A percentile compares a stretch with the other conserved stretches of the same genome.
Conservation (phyloP, 1,140 invertebrate genomes). For the Papilio dardanus region DNA sequence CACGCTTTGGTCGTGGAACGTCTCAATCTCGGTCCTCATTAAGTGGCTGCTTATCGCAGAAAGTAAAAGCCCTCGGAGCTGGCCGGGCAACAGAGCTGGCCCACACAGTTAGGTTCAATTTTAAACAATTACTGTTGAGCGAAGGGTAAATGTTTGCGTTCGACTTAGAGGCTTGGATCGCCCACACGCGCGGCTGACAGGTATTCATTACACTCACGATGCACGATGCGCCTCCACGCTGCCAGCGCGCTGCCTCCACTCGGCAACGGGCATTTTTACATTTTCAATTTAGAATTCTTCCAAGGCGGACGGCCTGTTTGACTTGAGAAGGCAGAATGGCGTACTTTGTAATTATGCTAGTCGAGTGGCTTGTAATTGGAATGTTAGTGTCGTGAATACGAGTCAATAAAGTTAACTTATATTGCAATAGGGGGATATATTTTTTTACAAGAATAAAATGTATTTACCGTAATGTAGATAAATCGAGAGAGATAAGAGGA, state of each 20-base stretch:
- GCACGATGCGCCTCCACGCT: constrained; percentile 53
- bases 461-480: background rate
- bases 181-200: constrained; percentile 78
- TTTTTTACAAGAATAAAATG: background rate
- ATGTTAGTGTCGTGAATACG: background rate
- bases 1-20: constrained; percentile 29
- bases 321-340: constrained; percentile 12
- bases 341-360: constrained; percentile 19
- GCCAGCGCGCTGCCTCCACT: constrained; percentile 46
- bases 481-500: background rate
- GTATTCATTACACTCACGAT: constrained; percentile 77
- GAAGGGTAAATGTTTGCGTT: constrained; percentile 79
- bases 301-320: constrained; percentile 18
- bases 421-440: background rate
- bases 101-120: constrained; percentile 80
- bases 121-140: constrained; percentile 80
- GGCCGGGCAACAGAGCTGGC: constrained; percentile 68
- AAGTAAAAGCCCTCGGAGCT: constrained; percentile 52
- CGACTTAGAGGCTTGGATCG: constrained; percentile 71
- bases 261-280: constrained; percentile 57
- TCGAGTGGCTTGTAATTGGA: constrained; percentile 12
- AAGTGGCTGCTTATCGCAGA: constrained; percentile 59
- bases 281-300: constrained; percentile 59
- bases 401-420: constrained; percentile 9
- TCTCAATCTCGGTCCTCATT: constrained; percentile 45